phyloP scores from a whole-genome alignment of 2,797 vertebrate genomes.

The Gouania willdenowi region DNA sequence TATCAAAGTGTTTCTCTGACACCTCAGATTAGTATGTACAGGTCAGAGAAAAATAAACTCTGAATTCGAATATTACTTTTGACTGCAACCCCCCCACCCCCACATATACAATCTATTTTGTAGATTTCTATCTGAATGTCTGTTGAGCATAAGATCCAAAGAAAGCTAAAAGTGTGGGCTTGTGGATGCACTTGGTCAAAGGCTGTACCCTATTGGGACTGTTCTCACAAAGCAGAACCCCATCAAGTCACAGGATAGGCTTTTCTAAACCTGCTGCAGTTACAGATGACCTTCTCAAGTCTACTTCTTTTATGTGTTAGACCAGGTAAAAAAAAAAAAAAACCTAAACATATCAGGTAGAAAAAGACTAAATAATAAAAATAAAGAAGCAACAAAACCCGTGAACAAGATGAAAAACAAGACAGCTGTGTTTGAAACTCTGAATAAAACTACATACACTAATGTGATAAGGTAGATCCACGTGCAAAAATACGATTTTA shows the following conservation, averaged over 20 bases:
- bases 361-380: not conserved
- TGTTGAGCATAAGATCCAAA: too few relatives aligned
- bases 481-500: slow-evolving; percentile 8
- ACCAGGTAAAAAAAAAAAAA: slow-evolving; percentile 4
- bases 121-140: too few relatives aligned
- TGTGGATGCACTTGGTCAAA: too few relatives aligned
- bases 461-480: not conserved
- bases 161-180: too few relatives aligned
- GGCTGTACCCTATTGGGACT: too few relatives aligned
- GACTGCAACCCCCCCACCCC: too few relatives aligned
- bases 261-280: slow-evolving; percentile 30
- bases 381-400: slow-evolving; percentile 9
- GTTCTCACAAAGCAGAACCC: slow-evolving; percentile 26
- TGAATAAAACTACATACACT: not conserved
- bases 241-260: slow-evolving; percentile 53
- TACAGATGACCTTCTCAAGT: slow-evolving; percentile 14
- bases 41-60: too few relatives aligned
- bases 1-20: too few relatives aligned
- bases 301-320: slow-evolving; percentile 6
- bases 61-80: too few relatives aligned
- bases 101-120: too few relatives aligned
- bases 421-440: slow-evolving; percentile 2
- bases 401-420: slow-evolving; percentile 14
- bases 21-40: too few relatives aligned
- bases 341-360: too few relatives aligned